Evolutionary conservation across 2,797 vertebrate genomes (phyloP).

Genomic region (Phyllotis vaccarum): DNA sequence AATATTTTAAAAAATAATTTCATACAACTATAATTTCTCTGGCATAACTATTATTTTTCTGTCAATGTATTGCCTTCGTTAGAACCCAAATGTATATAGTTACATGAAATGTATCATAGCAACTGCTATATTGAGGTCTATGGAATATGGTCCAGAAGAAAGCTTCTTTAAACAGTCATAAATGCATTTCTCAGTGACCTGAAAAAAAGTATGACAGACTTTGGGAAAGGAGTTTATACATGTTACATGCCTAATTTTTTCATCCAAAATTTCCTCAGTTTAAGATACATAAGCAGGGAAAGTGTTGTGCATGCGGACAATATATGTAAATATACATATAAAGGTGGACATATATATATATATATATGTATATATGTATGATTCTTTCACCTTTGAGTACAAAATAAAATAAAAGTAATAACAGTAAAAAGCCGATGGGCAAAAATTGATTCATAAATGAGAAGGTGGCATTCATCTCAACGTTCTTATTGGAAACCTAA

Average conservation of each 20-base stretch:
- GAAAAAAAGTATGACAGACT: slow-evolving; percentile 1
- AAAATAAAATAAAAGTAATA: slow-evolving; percentile 93
- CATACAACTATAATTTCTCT: slow-evolving; percentile 53
- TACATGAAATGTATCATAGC: slow-evolving; percentile 49
- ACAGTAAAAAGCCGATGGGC: slow-evolving; percentile 93
- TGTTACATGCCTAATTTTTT: neutral
- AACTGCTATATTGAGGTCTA: slow-evolving; percentile 65
- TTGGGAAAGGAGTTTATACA: neutral
- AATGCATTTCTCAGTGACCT: slow-evolving; percentile 63
- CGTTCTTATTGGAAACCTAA: slow-evolving; percentile 97
- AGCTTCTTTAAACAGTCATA: slow-evolving; percentile 69
- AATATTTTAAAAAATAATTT: neutral
- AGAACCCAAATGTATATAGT: slow-evolving; percentile 55
- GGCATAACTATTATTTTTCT: neutral
- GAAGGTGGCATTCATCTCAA: slow-evolving; percentile 96
- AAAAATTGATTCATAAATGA: slow-evolving; percentile 98
- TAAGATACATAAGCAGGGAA: slow-evolving; percentile 1
- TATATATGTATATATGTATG: neutral
- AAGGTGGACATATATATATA: neutral
- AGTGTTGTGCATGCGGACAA: neutral
- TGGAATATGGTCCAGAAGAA: slow-evolving; percentile 72
- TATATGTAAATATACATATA: neutral
- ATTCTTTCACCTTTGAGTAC: slow-evolving; percentile 83
- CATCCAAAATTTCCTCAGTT: neutral
- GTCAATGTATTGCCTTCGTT: slow-evolving; percentile 18